Percentiles rank a stretch among this genome's conserved stretches.
Evolutionary conservation across 2,113 vertebrate species (phyloP).

Genomic region (Gobio gobio): DNA sequence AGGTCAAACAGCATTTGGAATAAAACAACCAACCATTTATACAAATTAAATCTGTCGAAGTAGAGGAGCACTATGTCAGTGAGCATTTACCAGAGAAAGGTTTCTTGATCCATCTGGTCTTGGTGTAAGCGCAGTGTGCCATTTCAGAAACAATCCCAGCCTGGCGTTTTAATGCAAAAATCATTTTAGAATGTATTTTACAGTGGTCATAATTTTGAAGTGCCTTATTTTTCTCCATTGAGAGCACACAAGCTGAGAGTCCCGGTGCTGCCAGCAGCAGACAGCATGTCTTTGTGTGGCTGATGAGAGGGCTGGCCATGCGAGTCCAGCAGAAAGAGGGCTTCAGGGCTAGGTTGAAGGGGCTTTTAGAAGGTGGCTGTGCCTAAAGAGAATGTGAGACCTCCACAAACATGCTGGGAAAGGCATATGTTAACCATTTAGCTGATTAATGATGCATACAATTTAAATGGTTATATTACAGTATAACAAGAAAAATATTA

Average conservation of each 20-base stretch:
- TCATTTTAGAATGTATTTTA: constrained; percentile 68
- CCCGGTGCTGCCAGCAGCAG: no score
- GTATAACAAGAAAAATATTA: constrained; percentile 56
- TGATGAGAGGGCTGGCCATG: constrained; percentile 57
- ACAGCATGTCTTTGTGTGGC: constrained; percentile 63
- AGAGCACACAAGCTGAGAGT: constrained; percentile 64
- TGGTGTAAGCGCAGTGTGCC: constrained; percentile 36
- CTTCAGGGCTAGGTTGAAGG: background rate
- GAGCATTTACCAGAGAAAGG: constrained; percentile 54
- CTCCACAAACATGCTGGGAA: constrained; percentile 60
- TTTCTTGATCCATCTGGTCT: constrained; percentile 43
- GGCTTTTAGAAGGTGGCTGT: constrained; percentile 3
- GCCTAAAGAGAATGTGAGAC: constrained; percentile 24
- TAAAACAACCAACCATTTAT: constrained; percentile 67
- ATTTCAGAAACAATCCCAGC: constrained; percentile 71
- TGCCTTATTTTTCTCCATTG: constrained; percentile 47
- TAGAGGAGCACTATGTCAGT: constrained; percentile 1
- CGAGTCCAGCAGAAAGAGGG: constrained; percentile 29
- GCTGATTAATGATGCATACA: constrained; percentile 73
- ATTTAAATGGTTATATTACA: constrained; percentile 67
- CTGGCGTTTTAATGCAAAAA: constrained; percentile 62
- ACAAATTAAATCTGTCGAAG: constrained; percentile 51
- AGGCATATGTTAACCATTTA: constrained; percentile 72
- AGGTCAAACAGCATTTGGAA: constrained; percentile 63
- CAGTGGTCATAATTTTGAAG: constrained; percentile 58